Base-by-base conservation (phyloP, 2,797 vertebrate species). In the Propithecus perrieri region DNA sequence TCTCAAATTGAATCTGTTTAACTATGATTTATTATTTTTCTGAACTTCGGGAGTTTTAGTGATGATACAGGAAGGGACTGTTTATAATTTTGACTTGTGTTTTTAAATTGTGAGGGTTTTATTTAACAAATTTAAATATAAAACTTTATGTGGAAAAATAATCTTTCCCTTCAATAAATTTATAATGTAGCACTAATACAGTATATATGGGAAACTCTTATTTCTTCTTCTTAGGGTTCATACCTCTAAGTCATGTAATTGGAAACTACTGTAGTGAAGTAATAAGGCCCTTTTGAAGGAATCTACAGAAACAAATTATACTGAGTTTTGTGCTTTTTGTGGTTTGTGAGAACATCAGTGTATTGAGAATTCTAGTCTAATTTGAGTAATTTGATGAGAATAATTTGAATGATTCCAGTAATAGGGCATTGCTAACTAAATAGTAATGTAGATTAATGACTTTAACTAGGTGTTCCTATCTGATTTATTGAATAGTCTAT, bases 81-180 rank as follows among this genome's bases (percentile, higher is more conserved):
- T 91, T 94, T 72, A 81, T 88, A 86, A 83, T 88, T 90, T 93
- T 75, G 43, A 91, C 1, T 59, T 96, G 53, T 0, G 22, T 53
- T 96, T 53, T 96, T 94, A 89, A 84, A 41, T 95, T 93, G 65
- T 89, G 85, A 96, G 41, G 46, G 7, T 67, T 90, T 91, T 22
- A 55, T 90, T 91, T 22, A 55, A 48, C 69, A 85, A 75, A 20
- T 43, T 72, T 33, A 88, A 71, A 43, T 89, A 89, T 8, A 76
- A 80, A 94, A 67, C 15, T 46, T 46, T 46, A 17, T 72, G 3
- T 88, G 79, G 85, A 81, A 84, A 84, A 91, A 26, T 18, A 80
- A 86, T 50, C 33, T 81, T 95, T 59, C 5, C 35, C 53, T 80
- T 43, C 1, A 89, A 43, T 86, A 74, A 71, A 88, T 26, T 79